Percentiles rank a stretch among this genome's conserved stretches.
Conservation (phyloP, 2,797 vertebrate species). For the Chlorospingus semifuscus region DNA sequence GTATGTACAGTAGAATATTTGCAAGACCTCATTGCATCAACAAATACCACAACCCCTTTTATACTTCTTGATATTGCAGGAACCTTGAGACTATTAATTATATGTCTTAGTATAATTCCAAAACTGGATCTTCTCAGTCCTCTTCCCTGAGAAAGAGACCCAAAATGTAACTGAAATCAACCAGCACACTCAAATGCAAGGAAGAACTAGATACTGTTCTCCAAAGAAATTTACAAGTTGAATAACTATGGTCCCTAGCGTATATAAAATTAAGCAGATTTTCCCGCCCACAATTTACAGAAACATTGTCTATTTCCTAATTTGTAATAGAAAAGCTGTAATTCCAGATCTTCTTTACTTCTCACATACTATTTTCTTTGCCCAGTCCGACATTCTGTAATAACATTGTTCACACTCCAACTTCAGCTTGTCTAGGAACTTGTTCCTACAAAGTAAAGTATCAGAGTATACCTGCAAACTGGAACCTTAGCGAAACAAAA, state of each 20-base stretch:
- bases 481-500: background rate
- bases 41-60: background rate
- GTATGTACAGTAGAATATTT: background rate
- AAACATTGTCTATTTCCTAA: background rate
- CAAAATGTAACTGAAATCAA: background rate
- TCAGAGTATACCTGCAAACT: background rate
- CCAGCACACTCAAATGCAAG: background rate
- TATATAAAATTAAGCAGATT: background rate
- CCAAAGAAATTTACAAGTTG: background rate
- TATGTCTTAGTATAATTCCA: background rate
- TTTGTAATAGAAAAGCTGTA: background rate
- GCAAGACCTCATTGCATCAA: background rate
- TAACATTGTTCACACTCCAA: background rate
- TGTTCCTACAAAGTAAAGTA: background rate
- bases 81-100: background rate
- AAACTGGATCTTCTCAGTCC: background rate
- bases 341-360: background rate
- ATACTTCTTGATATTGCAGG: background rate
- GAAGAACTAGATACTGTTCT: background rate
- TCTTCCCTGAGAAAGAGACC: background rate
- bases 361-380: background rate
- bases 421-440: background rate
- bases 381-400: background rate
- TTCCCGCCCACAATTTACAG: rapidly evolving
- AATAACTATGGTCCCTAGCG: background rate